Percentiles rank a stretch among this genome's conserved stretches.
These are phyloP conservation scores for Peromyscus californicus DNA, from an alignment of 2,113 vertebrate genomes.

Conservation along the genomic window DNA sequence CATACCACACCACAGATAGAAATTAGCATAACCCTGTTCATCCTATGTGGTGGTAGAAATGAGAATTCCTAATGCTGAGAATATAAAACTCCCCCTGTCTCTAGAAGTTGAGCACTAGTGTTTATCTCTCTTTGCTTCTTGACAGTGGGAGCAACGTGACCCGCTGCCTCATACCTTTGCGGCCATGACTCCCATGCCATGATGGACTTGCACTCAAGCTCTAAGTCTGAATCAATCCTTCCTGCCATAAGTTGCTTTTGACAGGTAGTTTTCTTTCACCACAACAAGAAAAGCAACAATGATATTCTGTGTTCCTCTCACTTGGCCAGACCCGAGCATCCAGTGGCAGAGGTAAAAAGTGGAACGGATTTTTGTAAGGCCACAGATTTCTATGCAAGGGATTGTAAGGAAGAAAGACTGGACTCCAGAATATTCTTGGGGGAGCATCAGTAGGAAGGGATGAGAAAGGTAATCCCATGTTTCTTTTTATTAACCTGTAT, in stretches of 20 bases:
- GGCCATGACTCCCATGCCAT: neutral
- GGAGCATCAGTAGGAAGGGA: neutral
- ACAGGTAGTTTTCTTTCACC: neutral
- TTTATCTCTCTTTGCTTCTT: neutral
- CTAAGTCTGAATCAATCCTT: neutral
- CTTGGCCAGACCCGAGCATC: neutral
- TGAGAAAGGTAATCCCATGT: neutral
- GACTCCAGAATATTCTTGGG: neutral
- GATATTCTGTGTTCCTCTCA: neutral
- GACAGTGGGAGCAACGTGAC: no score
- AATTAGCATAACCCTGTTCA: neutral
- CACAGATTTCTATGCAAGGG: neutral
- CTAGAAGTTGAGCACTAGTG: neutral
- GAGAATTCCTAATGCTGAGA: neutral
- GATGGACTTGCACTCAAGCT: neutral
- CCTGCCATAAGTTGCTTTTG: neutral
- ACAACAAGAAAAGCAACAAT: neutral
- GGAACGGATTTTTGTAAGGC: neutral
- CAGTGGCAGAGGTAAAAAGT: neutral
- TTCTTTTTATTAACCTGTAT: neutral
- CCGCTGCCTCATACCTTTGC: neutral
- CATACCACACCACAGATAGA: neutral
- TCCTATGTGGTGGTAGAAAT: neutral
- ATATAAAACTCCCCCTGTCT: neutral
- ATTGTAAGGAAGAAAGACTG: neutral